Percentiles rank a stretch among this genome's conserved stretches.
Conservation (phyloP, 1,140 invertebrate species). For the Nephila pilipes region DNA sequence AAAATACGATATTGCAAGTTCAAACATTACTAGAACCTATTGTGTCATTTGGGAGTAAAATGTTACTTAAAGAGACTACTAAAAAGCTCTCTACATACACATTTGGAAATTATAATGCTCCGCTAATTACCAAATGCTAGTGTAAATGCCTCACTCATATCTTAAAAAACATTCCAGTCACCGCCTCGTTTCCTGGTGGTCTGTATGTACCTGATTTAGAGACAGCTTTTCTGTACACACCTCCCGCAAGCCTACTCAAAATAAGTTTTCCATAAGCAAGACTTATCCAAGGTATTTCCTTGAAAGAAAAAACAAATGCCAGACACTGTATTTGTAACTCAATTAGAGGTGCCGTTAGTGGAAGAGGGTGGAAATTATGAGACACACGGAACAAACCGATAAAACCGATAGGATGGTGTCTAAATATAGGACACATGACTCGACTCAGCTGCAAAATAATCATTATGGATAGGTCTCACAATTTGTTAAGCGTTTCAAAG, state of each 20-base stretch:
- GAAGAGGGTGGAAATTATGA: conserved; percentile 7
- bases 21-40: no score
- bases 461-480: conserved; percentile 17
- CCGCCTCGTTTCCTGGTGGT: background rate
- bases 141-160: background rate
- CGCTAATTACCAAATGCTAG: no score
- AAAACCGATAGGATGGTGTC: conserved; percentile 6
- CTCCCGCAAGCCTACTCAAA: conserved; percentile 14
- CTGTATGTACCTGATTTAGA: background rate
- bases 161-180: background rate
- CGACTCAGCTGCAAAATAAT: background rate
- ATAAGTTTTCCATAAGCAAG: background rate
- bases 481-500: conserved; percentile 46
- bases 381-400: conserved; percentile 14
- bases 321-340: conserved; percentile 11
- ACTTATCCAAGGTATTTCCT: background rate
- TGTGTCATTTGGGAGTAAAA: no score
- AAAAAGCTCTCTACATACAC: no score
- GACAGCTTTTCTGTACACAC: background rate
- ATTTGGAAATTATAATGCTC: no score
- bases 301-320: background rate
- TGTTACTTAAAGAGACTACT: no score
- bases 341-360: background rate
- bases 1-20: no score
- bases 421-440: conserved; percentile 46